These are phyloP conservation scores for Carcharodon carcharias DNA, from an alignment of 2,797 vertebrate genomes.

Conservation along the genomic window DNA sequence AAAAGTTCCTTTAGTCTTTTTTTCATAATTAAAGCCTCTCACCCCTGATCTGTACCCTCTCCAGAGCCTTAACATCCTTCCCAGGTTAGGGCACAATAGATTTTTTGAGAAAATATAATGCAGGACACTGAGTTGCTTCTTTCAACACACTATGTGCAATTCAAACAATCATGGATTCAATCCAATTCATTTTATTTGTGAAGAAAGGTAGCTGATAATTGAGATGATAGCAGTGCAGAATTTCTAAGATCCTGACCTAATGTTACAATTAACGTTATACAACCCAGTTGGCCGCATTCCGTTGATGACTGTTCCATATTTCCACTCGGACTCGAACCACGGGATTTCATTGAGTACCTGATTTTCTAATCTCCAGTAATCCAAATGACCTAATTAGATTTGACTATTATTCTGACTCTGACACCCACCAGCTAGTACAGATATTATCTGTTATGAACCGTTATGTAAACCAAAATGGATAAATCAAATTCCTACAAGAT, in stretches of 20 bases:
- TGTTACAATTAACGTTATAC: background rate
- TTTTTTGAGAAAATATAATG: background rate
- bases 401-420: background rate
- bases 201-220: background rate
- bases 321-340: background rate
- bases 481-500: background rate
- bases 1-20: background rate
- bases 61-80: background rate
- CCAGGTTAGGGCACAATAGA: background rate
- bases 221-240: background rate
- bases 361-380: background rate
- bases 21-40: background rate
- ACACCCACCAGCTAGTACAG: background rate
- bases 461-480: background rate
- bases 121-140: background rate
- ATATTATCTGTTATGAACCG: background rate
- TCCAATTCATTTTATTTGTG: background rate
- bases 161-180: background rate
- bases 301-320: background rate
- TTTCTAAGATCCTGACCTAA: background rate
- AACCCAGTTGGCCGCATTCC: background rate
- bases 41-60: background rate
- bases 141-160: background rate
- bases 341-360: background rate
- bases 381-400: background rate